Percentiles rank a stretch among this genome's conserved stretches.
These are phyloP conservation scores for Odobenus rosmarus DNA, from an alignment of 2,113 vertebrate genomes.

Conservation along the genomic window DNA sequence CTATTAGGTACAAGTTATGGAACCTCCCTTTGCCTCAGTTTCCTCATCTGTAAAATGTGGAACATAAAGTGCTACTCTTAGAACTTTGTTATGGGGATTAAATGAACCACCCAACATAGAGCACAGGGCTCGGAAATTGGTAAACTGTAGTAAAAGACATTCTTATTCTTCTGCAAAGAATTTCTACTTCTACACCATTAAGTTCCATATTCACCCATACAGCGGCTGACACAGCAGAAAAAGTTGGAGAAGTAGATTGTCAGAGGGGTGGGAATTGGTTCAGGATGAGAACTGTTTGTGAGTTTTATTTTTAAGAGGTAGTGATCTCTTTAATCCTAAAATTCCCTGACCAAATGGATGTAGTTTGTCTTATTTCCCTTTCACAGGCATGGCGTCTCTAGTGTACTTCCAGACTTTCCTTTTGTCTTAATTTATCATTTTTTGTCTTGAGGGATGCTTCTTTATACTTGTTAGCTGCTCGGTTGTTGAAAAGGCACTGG, in stretches of 20 bases:
- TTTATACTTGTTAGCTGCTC: constrained; percentile 51
- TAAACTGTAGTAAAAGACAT: not conserved
- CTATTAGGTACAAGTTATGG: not conserved
- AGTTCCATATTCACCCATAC: not conserved
- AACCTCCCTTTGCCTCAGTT: not conserved
- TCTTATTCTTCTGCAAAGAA: not conserved
- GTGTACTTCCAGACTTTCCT: not conserved
- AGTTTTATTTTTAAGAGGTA: constrained; percentile 34
- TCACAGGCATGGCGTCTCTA: not conserved
- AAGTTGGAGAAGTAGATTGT: not conserved
- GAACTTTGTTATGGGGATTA: not conserved
- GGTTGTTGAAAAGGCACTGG: constrained; percentile 64
- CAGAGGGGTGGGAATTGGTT: not conserved
- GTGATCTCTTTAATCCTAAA: constrained; percentile 1
- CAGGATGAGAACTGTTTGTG: not conserved
- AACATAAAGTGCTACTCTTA: not conserved
- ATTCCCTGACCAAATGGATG: not conserved
- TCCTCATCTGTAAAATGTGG: not conserved
- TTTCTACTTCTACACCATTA: not conserved
- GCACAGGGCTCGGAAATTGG: not conserved
- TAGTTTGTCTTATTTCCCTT: not conserved
- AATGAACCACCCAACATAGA: not conserved
- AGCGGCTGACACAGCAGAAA: not conserved
- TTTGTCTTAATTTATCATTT: not conserved
- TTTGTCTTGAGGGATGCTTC: not conserved